Conservation (phyloP, 2,888 invertebrate genomes). For the Hirudinaria manillensis region DNA sequence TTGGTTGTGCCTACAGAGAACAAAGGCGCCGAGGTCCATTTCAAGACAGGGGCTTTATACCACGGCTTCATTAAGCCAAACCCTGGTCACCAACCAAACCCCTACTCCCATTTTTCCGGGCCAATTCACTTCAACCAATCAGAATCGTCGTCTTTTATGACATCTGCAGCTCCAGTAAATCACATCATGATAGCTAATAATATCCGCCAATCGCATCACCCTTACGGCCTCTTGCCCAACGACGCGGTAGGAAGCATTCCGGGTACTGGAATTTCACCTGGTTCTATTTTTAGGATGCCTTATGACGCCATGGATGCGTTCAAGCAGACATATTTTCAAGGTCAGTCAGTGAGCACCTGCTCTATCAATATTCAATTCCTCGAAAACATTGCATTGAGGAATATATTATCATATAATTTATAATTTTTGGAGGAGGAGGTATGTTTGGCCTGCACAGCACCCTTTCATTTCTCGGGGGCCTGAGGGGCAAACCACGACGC, state of each 20-base stretch:
- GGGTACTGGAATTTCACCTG: not conserved
- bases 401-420: not conserved
- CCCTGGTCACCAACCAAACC: not conserved
- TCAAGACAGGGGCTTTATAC: not conserved
- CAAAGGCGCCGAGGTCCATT: not conserved
- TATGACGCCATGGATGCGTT: conserved; percentile 23
- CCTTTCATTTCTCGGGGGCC: conserved; percentile 46
- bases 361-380: not conserved
- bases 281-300: conserved; percentile 12
- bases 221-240: not conserved
- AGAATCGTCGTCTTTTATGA: not conserved
- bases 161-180: not conserved
- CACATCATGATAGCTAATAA: conserved; percentile 16
- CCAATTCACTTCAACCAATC: not conserved
- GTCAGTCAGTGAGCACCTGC: not conserved
- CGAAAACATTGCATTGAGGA: not conserved
- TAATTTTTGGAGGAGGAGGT: conserved; percentile 21
- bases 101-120: not conserved
- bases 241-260: not conserved
- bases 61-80: not conserved
- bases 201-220: not conserved
- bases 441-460: conserved; percentile 34
- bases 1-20: not conserved
- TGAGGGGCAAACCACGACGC: conserved; percentile 68
- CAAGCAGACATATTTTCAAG: conserved; percentile 29